These are phyloP conservation scores for Platyrinchus mystaceus DNA, from an alignment of 2,797 vertebrate genomes.

Conservation along the genomic window DNA sequence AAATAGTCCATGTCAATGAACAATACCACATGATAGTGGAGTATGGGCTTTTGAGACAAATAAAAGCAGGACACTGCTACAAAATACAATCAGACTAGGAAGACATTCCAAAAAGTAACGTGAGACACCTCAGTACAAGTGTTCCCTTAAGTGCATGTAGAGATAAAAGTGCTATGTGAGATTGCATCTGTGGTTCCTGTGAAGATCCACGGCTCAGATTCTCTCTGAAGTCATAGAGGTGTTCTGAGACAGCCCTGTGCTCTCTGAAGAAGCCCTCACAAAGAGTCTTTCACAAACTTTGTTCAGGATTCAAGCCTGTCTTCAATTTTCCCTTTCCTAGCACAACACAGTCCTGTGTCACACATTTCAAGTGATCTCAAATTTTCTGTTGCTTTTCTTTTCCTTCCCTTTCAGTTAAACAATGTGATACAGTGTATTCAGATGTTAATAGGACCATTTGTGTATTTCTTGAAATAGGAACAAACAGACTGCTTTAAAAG, in stretches of 20 bases:
- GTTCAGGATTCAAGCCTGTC: neutral
- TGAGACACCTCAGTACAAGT: neutral
- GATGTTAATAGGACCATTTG: neutral
- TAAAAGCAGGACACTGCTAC: neutral
- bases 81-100: neutral
- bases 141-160: neutral
- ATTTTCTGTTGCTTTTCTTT: neutral
- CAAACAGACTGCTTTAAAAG: neutral
- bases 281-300: neutral
- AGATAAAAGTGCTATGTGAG: neutral
- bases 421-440: neutral
- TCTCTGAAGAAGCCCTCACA: neutral
- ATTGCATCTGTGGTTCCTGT: neutral
- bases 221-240: neutral
- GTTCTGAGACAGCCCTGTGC: accelerated
- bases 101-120: neutral
- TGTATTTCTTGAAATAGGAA: neutral
- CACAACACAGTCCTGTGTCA: neutral
- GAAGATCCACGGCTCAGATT: neutral
- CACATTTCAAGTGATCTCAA: neutral
- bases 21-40: neutral
- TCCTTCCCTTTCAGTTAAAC: neutral
- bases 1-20: neutral
- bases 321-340: neutral
- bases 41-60: neutral